Evolutionary conservation across 2,888 invertebrate species (phyloP), one percentile per base, ranked within the genome.

Genomic region (Polydrusus pterygomalis): DNA sequence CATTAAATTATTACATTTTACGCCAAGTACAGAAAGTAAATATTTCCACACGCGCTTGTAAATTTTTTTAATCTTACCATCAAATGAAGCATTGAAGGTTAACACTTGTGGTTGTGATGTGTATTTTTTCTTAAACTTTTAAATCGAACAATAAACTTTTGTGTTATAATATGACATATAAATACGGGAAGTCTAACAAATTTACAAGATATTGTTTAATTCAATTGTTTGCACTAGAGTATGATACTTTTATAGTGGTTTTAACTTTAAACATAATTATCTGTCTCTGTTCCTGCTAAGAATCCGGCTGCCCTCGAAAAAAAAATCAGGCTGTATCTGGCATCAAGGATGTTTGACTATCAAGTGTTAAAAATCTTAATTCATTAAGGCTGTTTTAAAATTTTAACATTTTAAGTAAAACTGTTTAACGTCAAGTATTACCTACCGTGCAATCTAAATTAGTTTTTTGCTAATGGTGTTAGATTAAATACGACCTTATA

Each of bases 321-420:
- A n/a, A n/a, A n/a, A n/a, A n/a, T n/a, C n/a, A n/a, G n/a, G n/a
- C n/a, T n/a, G n/a, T n/a, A 13, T 56, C 34, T 34, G 38, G 17
- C 58, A 38, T 60, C 58, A 30, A 34, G 58, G 58, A 60, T 58
- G 38, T 60, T 38, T 60, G 58, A 60, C 38, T 10, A 60, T 38
- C 7, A 58, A 15, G 10, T 34, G 10, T 30, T 25, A 34, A 15
- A 30, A 58, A 34, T 15, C 25, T 2, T 13, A 15, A 34, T 34
- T 15, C 34, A 7, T 58, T 58, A 58, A 58, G 56, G 56, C 56
- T 58, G 56, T 34, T 34, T 9, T 17, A 25, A 25, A 25, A n/a
- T n/a, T n/a, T n/a, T n/a, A n/a, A n/a, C n/a, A n/a, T n/a, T n/a
- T n/a, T n/a, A n/a, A n/a, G n/a, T n/a, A n/a, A n/a, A n/a, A n/a